Evolutionary conservation across 1,140 invertebrate genomes (phyloP).

Genomic region (Atta colombica): DNA sequence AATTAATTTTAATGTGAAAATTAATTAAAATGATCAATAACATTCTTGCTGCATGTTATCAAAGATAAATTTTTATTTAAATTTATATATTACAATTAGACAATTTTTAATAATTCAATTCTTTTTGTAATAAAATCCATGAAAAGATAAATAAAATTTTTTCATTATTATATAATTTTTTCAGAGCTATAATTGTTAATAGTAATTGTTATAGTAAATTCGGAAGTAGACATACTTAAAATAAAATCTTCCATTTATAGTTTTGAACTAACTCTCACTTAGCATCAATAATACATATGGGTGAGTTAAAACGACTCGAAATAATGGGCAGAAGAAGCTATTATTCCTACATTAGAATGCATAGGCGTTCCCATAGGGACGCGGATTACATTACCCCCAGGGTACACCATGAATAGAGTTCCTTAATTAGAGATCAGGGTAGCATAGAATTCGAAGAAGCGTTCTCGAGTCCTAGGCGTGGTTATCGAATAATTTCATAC

Average conservation of each 20-base stretch:
- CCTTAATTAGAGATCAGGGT: conserved; percentile 78
- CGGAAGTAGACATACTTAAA: conserved; percentile 8
- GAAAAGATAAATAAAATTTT: not conserved
- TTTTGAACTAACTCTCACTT: conserved; percentile 12
- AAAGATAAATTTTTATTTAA: not conserved
- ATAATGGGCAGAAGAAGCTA: conserved; percentile 24
- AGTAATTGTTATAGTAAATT: conserved; percentile 31
- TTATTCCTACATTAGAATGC: conserved; percentile 71
- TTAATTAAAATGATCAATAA: conserved; percentile 24
- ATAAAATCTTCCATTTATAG: not conserved
- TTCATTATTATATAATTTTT: no score
- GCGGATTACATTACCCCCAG: conserved; percentile 55
- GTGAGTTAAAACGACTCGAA: not conserved
- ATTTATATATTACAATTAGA: not conserved
- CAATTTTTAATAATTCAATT: not conserved
- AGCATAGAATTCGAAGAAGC: conserved; percentile 70
- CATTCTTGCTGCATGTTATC: not conserved
- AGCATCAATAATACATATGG: not conserved
- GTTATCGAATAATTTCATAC: conserved; percentile 14
- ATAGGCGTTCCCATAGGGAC: conserved; percentile 56
- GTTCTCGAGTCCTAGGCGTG: conserved; percentile 59
- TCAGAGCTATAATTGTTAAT: not conserved
- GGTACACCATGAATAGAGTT: conserved; percentile 75
- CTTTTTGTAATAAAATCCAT: not conserved
- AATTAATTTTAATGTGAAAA: not conserved